These are phyloP conservation scores for Rutilus rutilus DNA, from an alignment of 2,113 vertebrate genomes.

Conservation along the genomic window DNA sequence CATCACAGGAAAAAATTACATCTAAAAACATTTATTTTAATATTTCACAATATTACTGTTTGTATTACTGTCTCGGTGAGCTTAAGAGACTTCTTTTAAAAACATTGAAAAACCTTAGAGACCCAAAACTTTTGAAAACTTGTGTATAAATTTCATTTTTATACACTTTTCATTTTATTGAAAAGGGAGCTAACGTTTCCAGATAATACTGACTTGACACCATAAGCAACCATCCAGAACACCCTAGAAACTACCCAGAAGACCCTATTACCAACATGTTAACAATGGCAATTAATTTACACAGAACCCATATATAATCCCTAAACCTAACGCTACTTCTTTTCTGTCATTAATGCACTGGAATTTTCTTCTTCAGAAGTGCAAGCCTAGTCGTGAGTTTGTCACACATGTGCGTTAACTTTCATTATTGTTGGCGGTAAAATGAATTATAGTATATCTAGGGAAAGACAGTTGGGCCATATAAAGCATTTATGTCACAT, in stretches of 20 bases:
- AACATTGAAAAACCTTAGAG: background rate
- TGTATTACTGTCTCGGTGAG: background rate
- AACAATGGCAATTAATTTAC: background rate
- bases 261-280: background rate
- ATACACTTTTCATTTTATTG: too few species aligned
- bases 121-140: background rate
- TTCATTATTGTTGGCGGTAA: background rate
- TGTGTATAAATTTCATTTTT: background rate
- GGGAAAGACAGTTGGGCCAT: background rate
- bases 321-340: background rate
- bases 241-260: background rate
- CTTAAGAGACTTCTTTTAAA: background rate
- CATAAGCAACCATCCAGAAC: background rate
- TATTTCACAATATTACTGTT: background rate
- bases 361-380: background rate
- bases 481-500: constrained; percentile 26
- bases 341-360: background rate
- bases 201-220: background rate
- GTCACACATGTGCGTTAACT: background rate
- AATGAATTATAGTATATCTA: background rate
- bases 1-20: background rate
- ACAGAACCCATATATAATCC: background rate
- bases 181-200: background rate
- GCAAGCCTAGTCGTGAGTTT: background rate
- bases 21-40: background rate